These are phyloP conservation scores for Linnaemya tessellans DNA, from an alignment of 2,888 invertebrate genomes.

Conservation along the genomic window DNA sequence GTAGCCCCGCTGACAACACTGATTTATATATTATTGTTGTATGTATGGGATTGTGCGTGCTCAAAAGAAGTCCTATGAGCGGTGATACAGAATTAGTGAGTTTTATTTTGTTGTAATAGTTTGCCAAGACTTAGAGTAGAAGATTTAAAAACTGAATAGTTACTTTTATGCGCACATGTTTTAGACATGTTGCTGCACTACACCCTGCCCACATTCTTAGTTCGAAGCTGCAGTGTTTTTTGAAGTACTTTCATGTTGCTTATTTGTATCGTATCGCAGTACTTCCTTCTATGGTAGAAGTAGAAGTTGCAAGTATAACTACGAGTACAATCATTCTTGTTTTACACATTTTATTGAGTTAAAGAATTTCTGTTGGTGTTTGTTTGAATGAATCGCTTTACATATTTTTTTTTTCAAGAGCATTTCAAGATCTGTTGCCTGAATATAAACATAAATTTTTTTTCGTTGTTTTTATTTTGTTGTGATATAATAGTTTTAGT, in stretches of 20 bases:
- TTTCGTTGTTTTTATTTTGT: conserved; percentile 26
- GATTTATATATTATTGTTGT: background rate
- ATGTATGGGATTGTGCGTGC: background rate
- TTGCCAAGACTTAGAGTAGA: conserved; percentile 33
- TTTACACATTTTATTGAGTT: conserved; percentile 58
- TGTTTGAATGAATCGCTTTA: conserved; percentile 7
- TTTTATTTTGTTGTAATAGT: conserved; percentile 34
- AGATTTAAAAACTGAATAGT: conserved; percentile 47
- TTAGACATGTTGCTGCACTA: conserved; percentile 44
- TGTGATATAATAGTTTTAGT: conserved; percentile 53
- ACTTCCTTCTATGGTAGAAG: background rate
- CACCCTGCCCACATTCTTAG: conserved; percentile 7
- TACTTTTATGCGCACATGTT: conserved; percentile 56
- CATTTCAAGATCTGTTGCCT: conserved; percentile 69
- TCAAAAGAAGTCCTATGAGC: conserved; percentile 17
- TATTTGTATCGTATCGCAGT: conserved; percentile 52
- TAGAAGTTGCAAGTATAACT: conserved; percentile 9
- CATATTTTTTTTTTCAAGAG: conserved; percentile 27
- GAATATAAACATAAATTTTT: conserved; percentile 19
- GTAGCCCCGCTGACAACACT: too few species aligned
- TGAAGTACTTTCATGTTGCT: conserved; percentile 59
- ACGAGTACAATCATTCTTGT: conserved; percentile 45
- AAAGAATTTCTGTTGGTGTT: conserved; percentile 47
- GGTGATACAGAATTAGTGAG: conserved; percentile 27
- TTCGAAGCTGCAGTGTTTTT: conserved; percentile 35